phyloP scores from a whole-genome alignment of 2,797 vertebrate species.

The Ceyx erithaca region DNA sequence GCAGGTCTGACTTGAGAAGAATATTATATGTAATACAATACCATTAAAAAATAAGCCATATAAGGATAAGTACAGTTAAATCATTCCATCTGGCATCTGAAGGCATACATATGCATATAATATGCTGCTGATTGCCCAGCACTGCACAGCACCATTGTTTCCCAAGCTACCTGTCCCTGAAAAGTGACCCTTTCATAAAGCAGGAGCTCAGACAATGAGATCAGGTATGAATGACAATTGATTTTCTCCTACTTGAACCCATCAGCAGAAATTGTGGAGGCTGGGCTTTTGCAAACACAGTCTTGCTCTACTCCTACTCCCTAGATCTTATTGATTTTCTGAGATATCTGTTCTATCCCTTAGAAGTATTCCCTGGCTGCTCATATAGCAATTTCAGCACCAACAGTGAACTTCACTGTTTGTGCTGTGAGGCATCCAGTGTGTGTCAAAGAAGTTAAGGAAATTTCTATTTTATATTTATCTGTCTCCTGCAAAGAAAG shows the following conservation, averaged over 20 bases:
- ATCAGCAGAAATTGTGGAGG: not conserved
- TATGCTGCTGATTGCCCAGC: not conserved
- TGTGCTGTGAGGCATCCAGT: not conserved
- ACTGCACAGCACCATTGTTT: not conserved
- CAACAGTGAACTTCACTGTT: not conserved
- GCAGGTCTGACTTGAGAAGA: not conserved
- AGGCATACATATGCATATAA: not conserved
- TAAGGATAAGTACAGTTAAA: not conserved
- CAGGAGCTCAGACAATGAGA: not conserved
- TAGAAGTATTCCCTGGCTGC: not conserved
- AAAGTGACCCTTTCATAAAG: not conserved
- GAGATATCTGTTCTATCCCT: not conserved
- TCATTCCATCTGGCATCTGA: not conserved
- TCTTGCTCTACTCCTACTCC: not conserved
- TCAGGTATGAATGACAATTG: not conserved
- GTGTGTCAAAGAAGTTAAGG: not conserved
- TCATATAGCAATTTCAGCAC: not conserved
- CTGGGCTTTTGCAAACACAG: not conserved
- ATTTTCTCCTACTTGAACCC: not conserved
- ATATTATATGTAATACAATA: too few relatives aligned
- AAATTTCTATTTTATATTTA: not conserved
- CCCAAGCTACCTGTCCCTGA: not conserved
- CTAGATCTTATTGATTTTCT: not conserved
- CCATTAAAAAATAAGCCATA: not conserved
- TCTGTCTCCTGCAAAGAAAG: not conserved